Evolutionary conservation across 2,113 vertebrate species (phyloP), one percentile per base, ranked within the genome.

Genomic region (Apodemus speciosus): DNA sequence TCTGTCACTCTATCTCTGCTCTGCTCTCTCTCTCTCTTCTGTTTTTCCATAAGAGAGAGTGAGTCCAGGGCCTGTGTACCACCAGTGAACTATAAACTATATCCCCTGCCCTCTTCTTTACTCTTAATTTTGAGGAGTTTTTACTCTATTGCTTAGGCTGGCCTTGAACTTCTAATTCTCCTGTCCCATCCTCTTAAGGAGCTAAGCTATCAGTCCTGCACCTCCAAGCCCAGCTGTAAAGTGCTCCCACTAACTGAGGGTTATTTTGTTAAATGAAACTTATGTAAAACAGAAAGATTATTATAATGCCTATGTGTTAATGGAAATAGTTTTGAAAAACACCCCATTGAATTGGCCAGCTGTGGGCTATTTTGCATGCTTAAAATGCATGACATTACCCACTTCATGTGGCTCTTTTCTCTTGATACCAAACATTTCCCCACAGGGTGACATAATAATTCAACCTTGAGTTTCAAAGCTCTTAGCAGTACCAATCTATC

Each of bases 391-490:
- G 58, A 13, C n/a, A 2, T 85, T 92, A 25, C 23, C 85, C 23
- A 85, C 51, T 49, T 56, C 35, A 25, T 16, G 69, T 3, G 91
- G 58, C 0, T 88, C 38, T 83, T 72, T 71, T 10, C 18, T 15
- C 16, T 93, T 88, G 85, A 60, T 66, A 43, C 14, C 92, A 35
- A 91, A 75, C 30, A 30, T 76, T 92, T 89, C 90, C 18, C 58
- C 35, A 43, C 46, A 16, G 7, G 2, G 51, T 85, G 53, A 90
- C 40, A 80, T 62, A 85, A 66, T 71, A 76, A 88, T 93, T 96
- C 62, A 96, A 90, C 77, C 76, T 88, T 93, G 83, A 91, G 23
- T 66, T 96, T 85, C 85, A 90, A 88, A 93, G 56, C 71, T 94
- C 72, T 93, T 88, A 49, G 46, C n/a, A 43, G 4, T 23, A 83